Conservation (phyloP, 1,140 invertebrate genomes). For the Drosophila melanica region DNA sequence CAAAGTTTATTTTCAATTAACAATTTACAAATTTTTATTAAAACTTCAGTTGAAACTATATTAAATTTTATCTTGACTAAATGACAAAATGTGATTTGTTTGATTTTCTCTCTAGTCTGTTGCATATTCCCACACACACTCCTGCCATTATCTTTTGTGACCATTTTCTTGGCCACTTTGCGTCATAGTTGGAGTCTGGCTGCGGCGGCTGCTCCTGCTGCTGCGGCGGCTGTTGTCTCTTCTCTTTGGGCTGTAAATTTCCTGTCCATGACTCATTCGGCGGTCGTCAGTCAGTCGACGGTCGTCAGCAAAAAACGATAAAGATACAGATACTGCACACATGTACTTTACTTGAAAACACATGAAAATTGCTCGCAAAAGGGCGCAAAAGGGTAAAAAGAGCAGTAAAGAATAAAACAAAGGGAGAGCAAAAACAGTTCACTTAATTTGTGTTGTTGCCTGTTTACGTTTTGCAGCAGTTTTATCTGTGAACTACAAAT, state of each 20-base stretch:
- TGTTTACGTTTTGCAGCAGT: conserved; percentile 12
- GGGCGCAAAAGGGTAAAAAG: conserved; percentile 27
- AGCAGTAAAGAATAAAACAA: conserved; percentile 19
- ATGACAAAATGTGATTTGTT: conserved; percentile 11
- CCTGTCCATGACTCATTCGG: conserved; percentile 66
- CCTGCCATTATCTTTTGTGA: conserved; percentile 23
- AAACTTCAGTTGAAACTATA: too few relatives aligned
- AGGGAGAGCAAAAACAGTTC: conserved; percentile 35
- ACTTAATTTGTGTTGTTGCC: conserved; percentile 45
- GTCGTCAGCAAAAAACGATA: conserved; percentile 56
- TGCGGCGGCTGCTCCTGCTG: conserved; percentile 22
- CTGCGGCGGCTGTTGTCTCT: conserved; percentile 32
- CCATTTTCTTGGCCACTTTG: conserved; percentile 37
- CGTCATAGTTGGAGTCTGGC: conserved; percentile 42
- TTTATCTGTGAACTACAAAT: conserved; percentile 37
- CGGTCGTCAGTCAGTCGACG: conserved; percentile 34
- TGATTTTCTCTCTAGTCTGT: conserved; percentile 1
- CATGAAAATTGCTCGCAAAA: conserved; percentile 65
- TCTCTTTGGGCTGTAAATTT: conserved; percentile 60
- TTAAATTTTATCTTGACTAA: too few relatives aligned
- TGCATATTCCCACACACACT: conserved; percentile 22
- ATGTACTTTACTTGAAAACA: conserved; percentile 55
- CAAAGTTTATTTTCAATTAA: too few relatives aligned
- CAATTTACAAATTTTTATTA: too few relatives aligned
- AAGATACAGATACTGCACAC: conserved; percentile 47